Evolutionary conservation across 2,888 invertebrate genomes (phyloP).

Genomic region (Apodemia zela): DNA sequence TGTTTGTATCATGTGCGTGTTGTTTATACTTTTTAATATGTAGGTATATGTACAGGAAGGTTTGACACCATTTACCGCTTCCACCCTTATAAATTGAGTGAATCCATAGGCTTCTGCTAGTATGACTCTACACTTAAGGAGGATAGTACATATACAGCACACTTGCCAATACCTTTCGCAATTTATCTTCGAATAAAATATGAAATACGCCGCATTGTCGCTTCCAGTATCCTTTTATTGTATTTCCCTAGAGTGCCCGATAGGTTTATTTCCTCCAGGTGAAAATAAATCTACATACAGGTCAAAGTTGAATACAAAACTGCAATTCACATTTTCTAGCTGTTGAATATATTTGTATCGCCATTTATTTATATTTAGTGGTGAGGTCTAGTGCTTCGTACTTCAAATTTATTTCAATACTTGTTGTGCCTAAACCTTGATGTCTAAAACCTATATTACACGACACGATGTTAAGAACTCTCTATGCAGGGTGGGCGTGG

Average conservation of each 20-base stretch:
- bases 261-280: constrained; percentile 3
- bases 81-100: too few species aligned
- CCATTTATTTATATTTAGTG: background rate
- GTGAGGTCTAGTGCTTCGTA: too few species aligned
- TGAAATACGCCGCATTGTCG: constrained; percentile 8
- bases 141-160: constrained; percentile 1
- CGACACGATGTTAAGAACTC: too few species aligned
- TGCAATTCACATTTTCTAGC: background rate
- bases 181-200: constrained; percentile 10
- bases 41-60: too few species aligned
- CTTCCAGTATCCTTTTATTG: constrained; percentile 13
- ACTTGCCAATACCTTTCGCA: constrained; percentile 5
- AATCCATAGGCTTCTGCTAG: too few species aligned
- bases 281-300: constrained; percentile 14
- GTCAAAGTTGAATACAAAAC: constrained; percentile 1
- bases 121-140: background rate
- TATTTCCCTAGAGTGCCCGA: constrained; percentile 2
- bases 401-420: too few species aligned
- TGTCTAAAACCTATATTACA: too few species aligned
- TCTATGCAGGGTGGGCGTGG: too few species aligned
- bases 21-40: too few species aligned
- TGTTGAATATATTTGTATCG: background rate
- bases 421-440: too few species aligned
- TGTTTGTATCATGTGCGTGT: too few species aligned
- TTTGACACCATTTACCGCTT: too few species aligned